Evolutionary conservation across 2,113 vertebrate genomes (phyloP), one percentile per base, ranked within the genome.

Genomic region (Sprattus sprattus): DNA sequence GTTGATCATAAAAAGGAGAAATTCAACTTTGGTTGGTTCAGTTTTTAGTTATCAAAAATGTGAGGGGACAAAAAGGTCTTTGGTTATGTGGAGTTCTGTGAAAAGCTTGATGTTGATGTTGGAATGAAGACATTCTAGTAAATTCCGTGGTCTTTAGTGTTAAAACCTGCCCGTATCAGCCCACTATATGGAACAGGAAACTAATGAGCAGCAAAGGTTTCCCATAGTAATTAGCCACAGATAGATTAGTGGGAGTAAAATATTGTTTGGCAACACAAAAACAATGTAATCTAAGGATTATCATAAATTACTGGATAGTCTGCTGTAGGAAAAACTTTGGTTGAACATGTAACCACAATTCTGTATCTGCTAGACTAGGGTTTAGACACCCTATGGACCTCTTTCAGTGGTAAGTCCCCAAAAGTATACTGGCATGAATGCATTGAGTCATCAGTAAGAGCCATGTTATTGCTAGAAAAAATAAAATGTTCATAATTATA

Each of bases 201-300:
- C 75, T 88, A 89, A 89, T 83, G 75, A 87, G 3, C 52, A 84
- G 84, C 86, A 82, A 84, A 86, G 67, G n/a, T 86, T 84, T 54
- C 87, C 81, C 84, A 28, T 71, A 67, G 60, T 83, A 87, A 89
- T 88, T 87, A 86, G 18, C 78, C 44, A 49, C 81, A 28, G 80
- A 81, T 78, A 91, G 87, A 89, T 88, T 85, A 91, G 88, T 90
- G 87, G 82, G 57, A 44, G 54, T 64, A 45, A 84, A 44, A 86
- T 81, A 47, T 67, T 85, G 83, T 90, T 90, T 84, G 89, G 88
- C 82, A 89, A 81, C 54, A 83, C 39, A 87, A 81, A 84, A 83
- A 81, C 84, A 46, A 60, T 82, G 50, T 88, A 90, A 88, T 85
- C 75, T 83, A 82, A 22, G 85, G 84, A 90, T 90, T 92, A 92